Conservation (phyloP, 2,113 vertebrate genomes). For the Charadrius vociferus region DNA sequence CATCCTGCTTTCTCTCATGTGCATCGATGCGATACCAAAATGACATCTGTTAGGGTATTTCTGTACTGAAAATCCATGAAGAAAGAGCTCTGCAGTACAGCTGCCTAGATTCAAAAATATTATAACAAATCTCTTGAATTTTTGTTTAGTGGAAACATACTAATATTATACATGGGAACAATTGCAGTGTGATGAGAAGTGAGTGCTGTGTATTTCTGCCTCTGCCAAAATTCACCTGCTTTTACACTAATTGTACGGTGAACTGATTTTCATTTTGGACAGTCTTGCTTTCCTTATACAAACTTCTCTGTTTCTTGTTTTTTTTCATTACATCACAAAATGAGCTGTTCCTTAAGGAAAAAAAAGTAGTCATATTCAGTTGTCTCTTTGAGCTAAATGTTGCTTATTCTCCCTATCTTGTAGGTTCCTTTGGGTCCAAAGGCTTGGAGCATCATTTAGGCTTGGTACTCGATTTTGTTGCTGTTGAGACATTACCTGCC, state of each 20-base stretch:
- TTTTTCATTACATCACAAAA: background rate
- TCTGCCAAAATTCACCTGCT: background rate
- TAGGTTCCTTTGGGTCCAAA: background rate
- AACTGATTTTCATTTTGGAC: background rate
- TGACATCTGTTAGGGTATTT: background rate
- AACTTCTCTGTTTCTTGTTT: background rate
- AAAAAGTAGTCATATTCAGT: background rate
- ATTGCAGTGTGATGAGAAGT: background rate
- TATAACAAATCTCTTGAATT: background rate
- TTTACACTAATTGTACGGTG: background rate
- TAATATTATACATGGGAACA: background rate
- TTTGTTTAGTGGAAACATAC: background rate
- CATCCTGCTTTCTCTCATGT: background rate
- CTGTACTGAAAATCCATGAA: background rate
- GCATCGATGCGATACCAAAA: background rate
- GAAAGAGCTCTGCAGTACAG: background rate
- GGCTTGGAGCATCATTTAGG: background rate
- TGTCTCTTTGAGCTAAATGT: background rate
- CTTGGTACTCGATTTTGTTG: background rate
- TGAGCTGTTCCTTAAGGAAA: background rate
- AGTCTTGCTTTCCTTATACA: background rate
- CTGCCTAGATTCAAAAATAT: background rate
- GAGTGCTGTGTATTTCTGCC: background rate
- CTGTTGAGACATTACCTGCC: background rate
- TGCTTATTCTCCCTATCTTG: background rate